Base-by-base conservation (phyloP, 2,797 vertebrate species). In the Vultur gryphus region DNA sequence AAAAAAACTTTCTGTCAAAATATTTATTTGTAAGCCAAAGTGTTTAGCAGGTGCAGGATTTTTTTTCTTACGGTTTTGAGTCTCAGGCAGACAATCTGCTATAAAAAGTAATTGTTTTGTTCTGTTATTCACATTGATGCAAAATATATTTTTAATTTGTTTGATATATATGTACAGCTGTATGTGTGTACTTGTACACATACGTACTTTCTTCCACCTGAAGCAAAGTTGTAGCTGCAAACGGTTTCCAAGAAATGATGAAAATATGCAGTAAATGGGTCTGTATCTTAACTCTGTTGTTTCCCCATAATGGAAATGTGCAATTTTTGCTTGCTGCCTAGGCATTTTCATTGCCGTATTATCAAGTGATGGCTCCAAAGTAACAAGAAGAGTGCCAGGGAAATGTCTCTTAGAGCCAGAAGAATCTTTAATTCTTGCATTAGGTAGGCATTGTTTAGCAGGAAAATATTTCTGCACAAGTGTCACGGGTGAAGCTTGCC, bases 1-100 rank as follows among this genome's bases (percentile, higher is more conserved):
- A 95, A 95, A 95, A 93, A 87, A 90, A 33, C 28, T 31, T 46
- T 67, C 35, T 75, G 55, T 80, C 43, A 24, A 14, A 77, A 70
- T 54, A 73, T 84, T 90, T 97, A 92, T 86, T 94, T 93, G 94
- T 89, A 77, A 75, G 17, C 19, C 51, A 76, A 72, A 91, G 35
- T 65, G 44, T 72, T 90, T 85, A 71, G 8, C 39, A 72, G 69
- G 15, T 59, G 37, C 39, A 48, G 86, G 58, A n/a, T 65, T 67
- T 44, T 58, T 65, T 89, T 93, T 83, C 51, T 89, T 72, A 78
- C 3, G 21, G 9, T 39, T 92, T 79, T 43, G 26, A 67, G 28
- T 67, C 41, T 61, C 19, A 48, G 16, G 20, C 21, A 65, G 39
- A 49, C 72, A 28, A 84, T 79, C 7, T 49, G 23, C 29, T 77